These are phyloP conservation scores for Troides aeacus DNA, from an alignment of 2,888 invertebrate species.

Conservation along the genomic window DNA sequence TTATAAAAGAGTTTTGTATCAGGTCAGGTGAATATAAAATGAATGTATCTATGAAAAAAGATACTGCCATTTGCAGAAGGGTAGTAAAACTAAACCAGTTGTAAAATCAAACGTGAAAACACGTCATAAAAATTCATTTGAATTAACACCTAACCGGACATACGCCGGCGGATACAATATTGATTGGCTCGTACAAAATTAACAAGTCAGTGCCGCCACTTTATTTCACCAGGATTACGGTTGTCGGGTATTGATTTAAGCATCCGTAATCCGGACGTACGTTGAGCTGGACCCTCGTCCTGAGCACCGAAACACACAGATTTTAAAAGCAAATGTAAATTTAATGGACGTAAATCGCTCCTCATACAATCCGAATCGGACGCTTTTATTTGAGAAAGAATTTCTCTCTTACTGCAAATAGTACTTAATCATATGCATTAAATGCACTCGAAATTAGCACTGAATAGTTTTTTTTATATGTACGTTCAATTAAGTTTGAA, in stretches of 20 bases:
- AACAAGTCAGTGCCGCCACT: conserved; percentile 13
- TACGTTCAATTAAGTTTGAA: too few species aligned
- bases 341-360: conserved; percentile 13
- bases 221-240: conserved; percentile 16
- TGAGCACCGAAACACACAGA: not conserved
- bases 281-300: not conserved
- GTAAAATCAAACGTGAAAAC: not conserved
- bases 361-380: conserved; percentile 2
- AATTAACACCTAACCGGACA: conserved; percentile 20
- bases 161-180: conserved; percentile 8
- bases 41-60: too few species aligned
- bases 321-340: conserved; percentile 10
- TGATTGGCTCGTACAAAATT: conserved; percentile 21
- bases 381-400: not conserved
- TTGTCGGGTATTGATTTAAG: conserved; percentile 21
- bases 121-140: conserved; percentile 12
- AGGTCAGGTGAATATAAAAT: too few species aligned
- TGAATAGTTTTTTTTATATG: not conserved
- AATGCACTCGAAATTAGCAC: not conserved
- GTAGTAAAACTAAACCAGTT: not conserved
- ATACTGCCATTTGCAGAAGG: not conserved
- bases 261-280: conserved; percentile 14
- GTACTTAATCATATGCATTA: not conserved
- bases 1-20: too few species aligned
- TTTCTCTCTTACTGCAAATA: not conserved